A percentile compares a stretch with the other conserved stretches of the same genome.
Evolutionary conservation across 2,888 invertebrate species (phyloP).

Genomic region (Euplexia lucipara): DNA sequence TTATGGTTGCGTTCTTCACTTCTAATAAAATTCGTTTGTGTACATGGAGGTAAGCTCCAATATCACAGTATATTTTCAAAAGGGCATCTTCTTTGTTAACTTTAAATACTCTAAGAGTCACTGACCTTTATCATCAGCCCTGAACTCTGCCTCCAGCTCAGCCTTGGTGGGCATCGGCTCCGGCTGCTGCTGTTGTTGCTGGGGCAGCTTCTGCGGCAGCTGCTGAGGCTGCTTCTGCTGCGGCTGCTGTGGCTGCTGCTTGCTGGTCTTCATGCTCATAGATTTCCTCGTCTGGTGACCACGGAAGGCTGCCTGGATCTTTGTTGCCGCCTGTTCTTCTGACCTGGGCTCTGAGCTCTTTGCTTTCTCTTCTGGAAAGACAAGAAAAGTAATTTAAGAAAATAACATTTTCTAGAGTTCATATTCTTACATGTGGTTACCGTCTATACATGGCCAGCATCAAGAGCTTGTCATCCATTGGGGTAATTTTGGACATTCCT

Average conservation of each 20-base stretch:
- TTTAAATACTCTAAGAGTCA: background rate
- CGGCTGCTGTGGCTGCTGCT: constrained; percentile 60
- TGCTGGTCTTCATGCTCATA: constrained; percentile 94
- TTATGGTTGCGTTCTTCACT: no score
- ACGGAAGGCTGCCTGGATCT: constrained; percentile 97
- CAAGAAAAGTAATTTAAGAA: background rate
- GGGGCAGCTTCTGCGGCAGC: constrained; percentile 74
- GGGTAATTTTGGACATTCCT: no score
- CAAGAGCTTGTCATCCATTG: no score
- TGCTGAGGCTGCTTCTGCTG: constrained; percentile 87
- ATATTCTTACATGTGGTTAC: background rate
- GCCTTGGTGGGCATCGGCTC: constrained; percentile 92
- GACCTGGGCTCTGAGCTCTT: constrained; percentile 65
- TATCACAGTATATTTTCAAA: no score
- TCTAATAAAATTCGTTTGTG: no score
- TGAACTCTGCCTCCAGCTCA: constrained; percentile 95
- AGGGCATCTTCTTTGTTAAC: no score
- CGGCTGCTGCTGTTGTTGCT: constrained; percentile 62
- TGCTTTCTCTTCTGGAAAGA: constrained; percentile 72
- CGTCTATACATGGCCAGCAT: no score
- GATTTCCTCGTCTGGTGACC: constrained; percentile 95
- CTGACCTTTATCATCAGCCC: constrained; percentile 95
- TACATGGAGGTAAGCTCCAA: no score
- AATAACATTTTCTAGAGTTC: background rate
- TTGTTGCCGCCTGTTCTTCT: constrained; percentile 94